phyloP scores from a whole-genome alignment of 2,797 vertebrate species.

The Rhinophrynus dorsalis region DNA sequence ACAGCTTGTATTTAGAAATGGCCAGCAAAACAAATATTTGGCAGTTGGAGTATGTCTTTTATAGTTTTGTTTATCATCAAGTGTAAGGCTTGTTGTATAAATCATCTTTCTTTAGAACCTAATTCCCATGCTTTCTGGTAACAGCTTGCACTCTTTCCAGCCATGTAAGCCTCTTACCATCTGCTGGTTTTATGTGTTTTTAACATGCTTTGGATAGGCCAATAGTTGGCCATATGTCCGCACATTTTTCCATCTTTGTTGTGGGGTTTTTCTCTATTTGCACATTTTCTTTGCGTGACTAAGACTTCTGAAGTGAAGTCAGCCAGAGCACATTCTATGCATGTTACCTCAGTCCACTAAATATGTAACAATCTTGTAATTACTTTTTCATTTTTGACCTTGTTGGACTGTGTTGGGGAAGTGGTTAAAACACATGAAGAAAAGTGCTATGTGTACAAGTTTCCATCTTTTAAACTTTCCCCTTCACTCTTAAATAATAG shows the following conservation, averaged over 20 bases:
- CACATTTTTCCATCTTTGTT: constrained; percentile 28
- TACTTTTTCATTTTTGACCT: background rate
- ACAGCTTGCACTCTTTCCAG: background rate
- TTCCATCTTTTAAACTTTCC: no score
- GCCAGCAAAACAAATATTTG: no score
- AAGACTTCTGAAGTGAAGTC: background rate
- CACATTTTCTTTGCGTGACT: constrained; percentile 11
- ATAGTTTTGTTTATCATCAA: no score
- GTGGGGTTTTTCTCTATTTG: constrained; percentile 8
- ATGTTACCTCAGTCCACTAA: constrained; percentile 4
- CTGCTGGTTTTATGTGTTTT: constrained; percentile 7
- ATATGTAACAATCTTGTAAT: background rate
- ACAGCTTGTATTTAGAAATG: no score
- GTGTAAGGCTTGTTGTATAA: background rate
- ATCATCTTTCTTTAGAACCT: background rate
- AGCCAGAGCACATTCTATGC: background rate
- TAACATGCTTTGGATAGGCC: background rate
- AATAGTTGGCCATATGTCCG: background rate
- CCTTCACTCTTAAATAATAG: no score
- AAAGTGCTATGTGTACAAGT: no score
- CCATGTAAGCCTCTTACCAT: background rate
- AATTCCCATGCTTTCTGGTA: background rate
- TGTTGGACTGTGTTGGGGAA: background rate
- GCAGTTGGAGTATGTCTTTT: background rate
- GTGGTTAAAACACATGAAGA: background rate